phyloP scores from a whole-genome alignment of 1,140 invertebrate species.

The Apis mellifera region DNA sequence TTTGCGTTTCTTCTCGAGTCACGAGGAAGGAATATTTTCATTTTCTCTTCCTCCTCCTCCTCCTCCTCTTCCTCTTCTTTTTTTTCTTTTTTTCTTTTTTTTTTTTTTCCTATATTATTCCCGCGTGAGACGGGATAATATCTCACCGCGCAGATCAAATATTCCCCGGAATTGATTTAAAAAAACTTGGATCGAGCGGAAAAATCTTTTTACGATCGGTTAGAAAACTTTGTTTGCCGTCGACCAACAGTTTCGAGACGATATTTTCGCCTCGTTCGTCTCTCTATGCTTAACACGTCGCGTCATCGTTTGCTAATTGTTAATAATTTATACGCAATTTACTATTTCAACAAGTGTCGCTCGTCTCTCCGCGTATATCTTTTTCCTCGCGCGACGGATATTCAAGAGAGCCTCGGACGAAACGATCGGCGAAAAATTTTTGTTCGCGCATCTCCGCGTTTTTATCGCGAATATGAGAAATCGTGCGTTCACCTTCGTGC shows the following conservation, averaged over 20 bases:
- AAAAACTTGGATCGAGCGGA: conserved; percentile 19
- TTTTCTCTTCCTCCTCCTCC: not conserved
- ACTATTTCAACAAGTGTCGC: not conserved
- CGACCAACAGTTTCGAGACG: conserved; percentile 16
- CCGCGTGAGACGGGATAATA: not conserved
- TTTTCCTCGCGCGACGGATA: not conserved
- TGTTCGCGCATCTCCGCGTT: no score
- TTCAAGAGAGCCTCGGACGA: not conserved
- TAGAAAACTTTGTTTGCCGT: conserved; percentile 2
- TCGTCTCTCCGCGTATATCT: not conserved
- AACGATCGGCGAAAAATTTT: no score
- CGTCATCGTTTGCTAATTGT: not conserved
- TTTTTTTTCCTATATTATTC: not conserved
- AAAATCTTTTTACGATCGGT: conserved; percentile 15
- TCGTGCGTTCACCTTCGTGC: no score
- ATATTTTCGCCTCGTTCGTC: not conserved
- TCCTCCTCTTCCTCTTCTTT: not conserved
- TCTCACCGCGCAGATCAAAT: conserved; percentile 9
- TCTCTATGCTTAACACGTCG: not conserved
- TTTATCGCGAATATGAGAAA: no score
- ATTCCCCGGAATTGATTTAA: conserved; percentile 20
- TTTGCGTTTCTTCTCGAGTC: not conserved
- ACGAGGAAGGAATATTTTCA: not conserved
- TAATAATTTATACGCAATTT: not conserved
- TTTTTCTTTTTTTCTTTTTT: not conserved